Evolutionary conservation across 2,888 invertebrate genomes (phyloP).

Genomic region (Drosophila pseudotalamancana): DNA sequence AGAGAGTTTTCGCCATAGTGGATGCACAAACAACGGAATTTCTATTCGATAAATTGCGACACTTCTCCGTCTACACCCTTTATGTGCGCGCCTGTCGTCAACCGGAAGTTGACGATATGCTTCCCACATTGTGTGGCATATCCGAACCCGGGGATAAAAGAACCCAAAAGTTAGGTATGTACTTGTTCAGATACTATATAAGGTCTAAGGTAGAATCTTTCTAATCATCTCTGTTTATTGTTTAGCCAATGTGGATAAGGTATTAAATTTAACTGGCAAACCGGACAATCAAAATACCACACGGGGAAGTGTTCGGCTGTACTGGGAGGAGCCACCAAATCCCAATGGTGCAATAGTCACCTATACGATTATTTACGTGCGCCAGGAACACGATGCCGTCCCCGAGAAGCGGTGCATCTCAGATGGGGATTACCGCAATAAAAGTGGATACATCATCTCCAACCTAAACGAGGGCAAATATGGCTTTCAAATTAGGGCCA

Average conservation of each 20-base stretch:
- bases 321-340: conserved; percentile 91
- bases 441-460: conserved; percentile 66
- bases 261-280: conserved; percentile 85
- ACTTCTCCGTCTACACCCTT: conserved; percentile 91
- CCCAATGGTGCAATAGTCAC: conserved; percentile 96
- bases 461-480: conserved; percentile 92
- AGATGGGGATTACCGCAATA: conserved; percentile 86
- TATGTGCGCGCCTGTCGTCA: conserved; percentile 91
- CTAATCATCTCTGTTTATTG: background rate
- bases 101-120: conserved; percentile 55
- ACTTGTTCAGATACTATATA: too few species aligned
- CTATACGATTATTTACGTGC: conserved; percentile 91
- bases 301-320: conserved; percentile 87
- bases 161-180: conserved; percentile 84
- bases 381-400: conserved; percentile 86
- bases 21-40: conserved; percentile 83
- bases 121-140: conserved; percentile 85
- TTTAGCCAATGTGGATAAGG: conserved; percentile 89
- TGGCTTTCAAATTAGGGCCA: conserved; percentile 90
- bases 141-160: conserved; percentile 85
- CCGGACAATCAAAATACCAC: conserved; percentile 83
- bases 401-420: conserved; percentile 90
- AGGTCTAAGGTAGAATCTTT: background rate
- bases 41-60: conserved; percentile 88
- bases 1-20: conserved; percentile 60